These are phyloP conservation scores for Paratrypauchen microcephalus DNA, from an alignment of 2,797 vertebrate genomes.

Conservation along the genomic window DNA sequence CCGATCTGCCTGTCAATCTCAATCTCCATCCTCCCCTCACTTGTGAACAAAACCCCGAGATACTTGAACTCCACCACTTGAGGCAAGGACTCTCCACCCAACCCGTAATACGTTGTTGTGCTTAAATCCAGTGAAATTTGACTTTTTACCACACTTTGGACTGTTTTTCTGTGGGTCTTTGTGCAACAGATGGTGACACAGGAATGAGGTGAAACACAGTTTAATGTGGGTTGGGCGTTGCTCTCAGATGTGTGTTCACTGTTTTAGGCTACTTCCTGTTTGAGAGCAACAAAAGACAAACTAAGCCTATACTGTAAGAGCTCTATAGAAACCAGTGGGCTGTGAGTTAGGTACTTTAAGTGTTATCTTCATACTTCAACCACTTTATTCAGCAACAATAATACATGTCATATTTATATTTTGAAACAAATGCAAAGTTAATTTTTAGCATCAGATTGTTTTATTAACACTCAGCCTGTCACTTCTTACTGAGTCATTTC, in stretches of 20 bases:
- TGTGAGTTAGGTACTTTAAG: background rate
- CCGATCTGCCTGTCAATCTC: too few relatives aligned
- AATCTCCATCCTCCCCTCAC: too few relatives aligned
- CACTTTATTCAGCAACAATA: background rate
- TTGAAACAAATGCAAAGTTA: background rate
- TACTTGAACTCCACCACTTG: too few relatives aligned
- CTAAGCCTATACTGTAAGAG: background rate
- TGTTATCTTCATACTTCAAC: background rate
- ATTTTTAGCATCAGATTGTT: background rate
- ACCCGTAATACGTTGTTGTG: background rate
- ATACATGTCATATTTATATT: background rate
- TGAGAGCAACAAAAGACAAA: constrained; percentile 25
- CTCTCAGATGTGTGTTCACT: background rate
- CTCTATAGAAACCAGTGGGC: constrained; percentile 1
- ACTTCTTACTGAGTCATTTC: background rate
- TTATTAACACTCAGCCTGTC: background rate
- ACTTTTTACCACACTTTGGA: background rate
- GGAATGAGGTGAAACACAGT: background rate
- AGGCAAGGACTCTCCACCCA: too few relatives aligned
- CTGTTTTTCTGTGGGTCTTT: constrained; percentile 2
- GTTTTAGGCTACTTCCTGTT: constrained; percentile 55
- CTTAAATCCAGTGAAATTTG: background rate
- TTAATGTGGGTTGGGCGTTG: background rate
- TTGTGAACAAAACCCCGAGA: too few relatives aligned
- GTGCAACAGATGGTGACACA: constrained; percentile 8